phyloP scores from a whole-genome alignment of 92 coral and sea anemone species.

The Zoanthus solanderi region DNA sequence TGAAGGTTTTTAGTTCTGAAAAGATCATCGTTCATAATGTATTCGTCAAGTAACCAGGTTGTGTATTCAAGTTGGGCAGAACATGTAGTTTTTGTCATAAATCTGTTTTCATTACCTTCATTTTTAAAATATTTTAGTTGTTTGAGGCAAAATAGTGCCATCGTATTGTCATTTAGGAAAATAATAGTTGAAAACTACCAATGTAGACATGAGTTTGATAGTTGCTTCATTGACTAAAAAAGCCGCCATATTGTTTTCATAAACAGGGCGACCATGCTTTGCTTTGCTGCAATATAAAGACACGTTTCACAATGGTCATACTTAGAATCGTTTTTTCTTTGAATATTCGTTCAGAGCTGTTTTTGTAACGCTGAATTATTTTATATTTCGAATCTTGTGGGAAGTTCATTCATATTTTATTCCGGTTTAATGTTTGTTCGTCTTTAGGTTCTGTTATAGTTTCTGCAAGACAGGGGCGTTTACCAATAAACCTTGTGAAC shows the following conservation, averaged over 20 bases:
- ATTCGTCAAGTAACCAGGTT: conserved; percentile 6
- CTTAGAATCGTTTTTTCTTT: not conserved
- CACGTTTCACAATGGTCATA: not conserved
- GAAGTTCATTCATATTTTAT: conserved; percentile 46
- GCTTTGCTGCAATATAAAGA: conserved; percentile 7
- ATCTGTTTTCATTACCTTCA: conserved; percentile 31
- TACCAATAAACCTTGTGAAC: conserved; percentile 6
- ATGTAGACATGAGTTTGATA: conserved; percentile 23
- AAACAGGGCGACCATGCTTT: conserved; percentile 12
- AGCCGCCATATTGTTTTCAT: conserved; percentile 49
- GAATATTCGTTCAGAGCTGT: not conserved
- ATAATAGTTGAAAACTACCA: not conserved
- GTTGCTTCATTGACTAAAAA: conserved; percentile 10
- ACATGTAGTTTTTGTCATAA: conserved; percentile 15
- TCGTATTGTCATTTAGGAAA: not conserved
- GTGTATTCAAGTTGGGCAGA: conserved; percentile 10
- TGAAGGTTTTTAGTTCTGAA: not conserved
- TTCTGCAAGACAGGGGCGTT: conserved; percentile 39
- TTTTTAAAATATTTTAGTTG: conserved; percentile 8
- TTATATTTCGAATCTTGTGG: conserved; percentile 30
- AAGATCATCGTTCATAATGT: conserved; percentile 7
- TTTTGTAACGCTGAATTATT: not conserved
- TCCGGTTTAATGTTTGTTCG: not conserved
- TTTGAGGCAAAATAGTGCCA: not conserved
- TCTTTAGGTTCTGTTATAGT: not conserved